Evolutionary conservation across 2,113 vertebrate genomes (phyloP).

Genomic region (Amblyornis subalaris): DNA sequence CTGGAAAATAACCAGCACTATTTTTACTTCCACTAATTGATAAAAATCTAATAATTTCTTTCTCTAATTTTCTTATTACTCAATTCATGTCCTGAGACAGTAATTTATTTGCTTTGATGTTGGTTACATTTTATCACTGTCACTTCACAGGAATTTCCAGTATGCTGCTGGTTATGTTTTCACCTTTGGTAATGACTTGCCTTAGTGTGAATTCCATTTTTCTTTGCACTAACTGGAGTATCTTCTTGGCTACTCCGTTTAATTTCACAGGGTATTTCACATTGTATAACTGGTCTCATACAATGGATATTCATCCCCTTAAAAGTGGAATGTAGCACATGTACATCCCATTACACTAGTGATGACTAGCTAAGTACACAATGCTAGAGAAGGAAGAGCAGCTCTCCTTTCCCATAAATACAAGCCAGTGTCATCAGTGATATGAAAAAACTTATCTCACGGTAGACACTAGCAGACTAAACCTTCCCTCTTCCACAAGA

Average conservation of each 20-base stretch:
- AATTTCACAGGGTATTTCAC: neutral
- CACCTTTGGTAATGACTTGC: neutral
- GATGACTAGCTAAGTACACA: neutral
- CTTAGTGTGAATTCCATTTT: neutral
- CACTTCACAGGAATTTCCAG: neutral
- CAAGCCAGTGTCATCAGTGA: neutral
- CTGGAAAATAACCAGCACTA: neutral
- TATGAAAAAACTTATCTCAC: neutral
- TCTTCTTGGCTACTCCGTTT: neutral
- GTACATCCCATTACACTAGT: rapidly evolving
- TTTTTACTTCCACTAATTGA: neutral
- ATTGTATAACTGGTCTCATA: neutral
- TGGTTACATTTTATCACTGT: neutral
- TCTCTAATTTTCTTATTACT: neutral
- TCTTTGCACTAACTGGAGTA: neutral
- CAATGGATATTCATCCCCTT: neutral
- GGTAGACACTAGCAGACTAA: neutral
- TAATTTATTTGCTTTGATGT: constrained; percentile 4
- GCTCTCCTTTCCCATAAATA: neutral
- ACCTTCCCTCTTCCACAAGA: neutral
- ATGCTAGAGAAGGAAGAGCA: neutral
- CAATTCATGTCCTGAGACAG: neutral
- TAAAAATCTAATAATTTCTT: neutral
- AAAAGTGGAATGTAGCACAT: neutral
- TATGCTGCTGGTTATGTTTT: neutral